These are phyloP conservation scores for Semnornis frantzii DNA, from an alignment of 2,113 vertebrate genomes.

Conservation along the genomic window DNA sequence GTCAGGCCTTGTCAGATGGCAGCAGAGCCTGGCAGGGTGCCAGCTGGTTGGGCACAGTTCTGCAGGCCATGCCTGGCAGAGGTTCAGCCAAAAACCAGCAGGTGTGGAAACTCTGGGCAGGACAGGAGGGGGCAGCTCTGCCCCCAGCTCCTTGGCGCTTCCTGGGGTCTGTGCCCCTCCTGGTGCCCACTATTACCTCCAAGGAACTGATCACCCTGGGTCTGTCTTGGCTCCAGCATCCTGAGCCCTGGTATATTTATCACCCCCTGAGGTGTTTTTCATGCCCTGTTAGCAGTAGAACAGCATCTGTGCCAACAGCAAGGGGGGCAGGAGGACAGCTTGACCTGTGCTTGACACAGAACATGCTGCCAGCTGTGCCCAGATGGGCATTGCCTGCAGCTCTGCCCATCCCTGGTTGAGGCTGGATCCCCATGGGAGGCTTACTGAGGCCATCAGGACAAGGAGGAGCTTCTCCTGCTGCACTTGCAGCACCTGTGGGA, in stretches of 20 bases:
- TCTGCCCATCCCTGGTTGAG: background rate
- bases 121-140: background rate
- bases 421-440: fast-evolving
- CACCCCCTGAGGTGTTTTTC: background rate
- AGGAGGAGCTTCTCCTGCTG: background rate
- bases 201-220: background rate
- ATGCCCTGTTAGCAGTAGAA: background rate
- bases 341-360: background rate
- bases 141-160: background rate
- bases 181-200: background rate
- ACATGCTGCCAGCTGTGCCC: background rate
- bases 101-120: background rate
- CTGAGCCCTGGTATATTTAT: fast-evolving
- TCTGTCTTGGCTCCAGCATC: background rate
- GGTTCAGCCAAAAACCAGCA: fast-evolving
- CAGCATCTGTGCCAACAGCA: fast-evolving
- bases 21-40: no score
- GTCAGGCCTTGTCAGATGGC: no score
- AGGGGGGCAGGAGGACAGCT: background rate
- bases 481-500: background rate
- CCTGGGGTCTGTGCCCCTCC: background rate
- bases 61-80: background rate
- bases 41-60: background rate
- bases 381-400: background rate
- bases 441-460: fast-evolving